Evolutionary conservation across 2,113 vertebrate species (phyloP), one percentile per base, ranked within the genome.

Genomic region (Lichenostomus cassidix): DNA sequence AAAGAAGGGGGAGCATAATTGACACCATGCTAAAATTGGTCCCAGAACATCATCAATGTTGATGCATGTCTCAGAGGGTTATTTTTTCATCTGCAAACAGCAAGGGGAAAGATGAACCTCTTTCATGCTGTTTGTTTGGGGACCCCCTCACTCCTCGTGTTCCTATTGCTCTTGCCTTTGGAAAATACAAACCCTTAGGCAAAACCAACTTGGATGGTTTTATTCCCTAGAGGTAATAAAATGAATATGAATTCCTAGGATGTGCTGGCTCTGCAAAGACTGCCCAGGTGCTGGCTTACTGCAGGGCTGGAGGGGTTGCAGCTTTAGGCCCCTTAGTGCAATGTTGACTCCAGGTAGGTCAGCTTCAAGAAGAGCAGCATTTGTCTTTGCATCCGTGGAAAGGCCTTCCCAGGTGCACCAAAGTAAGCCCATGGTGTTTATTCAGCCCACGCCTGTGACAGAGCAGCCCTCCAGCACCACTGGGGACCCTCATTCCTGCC

Each of bases 81-180:
- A 50, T 64, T 85, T 86, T 80, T 63, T 85, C 37, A 35, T 81
- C 73, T 80, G 42, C 31, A 28, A n/a, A 27, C 31, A 53, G 9
- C 59, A 33, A 68, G 56, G 63, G n/a, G 18, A 69, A 64, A 49
- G 24, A 50, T 11, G 31, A 71, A 69, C 27, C 7, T 87, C 65
- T 16, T 19, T 20, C 3, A 4, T 31, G 35, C 20, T 21, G 21
- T 0, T 0, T 23, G 1, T 65, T 20, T 69, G 31, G 46, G n/a
- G 47, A 41, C 9, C 28, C 17, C 3, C 10, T 58, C 15, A 5
- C 9, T 92, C 20, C 18, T 28, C 3, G 0, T 19, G 5, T 75
- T 39, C 31, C 19, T 50, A 2, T 1, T 1, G 28, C 37, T 70
- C 63, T 74, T 63, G 46, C 18, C 33, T 83, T 50, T 74, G 37